Conservation (phyloP, 1,140 invertebrate genomes). For the Cyclina sinensis region DNA sequence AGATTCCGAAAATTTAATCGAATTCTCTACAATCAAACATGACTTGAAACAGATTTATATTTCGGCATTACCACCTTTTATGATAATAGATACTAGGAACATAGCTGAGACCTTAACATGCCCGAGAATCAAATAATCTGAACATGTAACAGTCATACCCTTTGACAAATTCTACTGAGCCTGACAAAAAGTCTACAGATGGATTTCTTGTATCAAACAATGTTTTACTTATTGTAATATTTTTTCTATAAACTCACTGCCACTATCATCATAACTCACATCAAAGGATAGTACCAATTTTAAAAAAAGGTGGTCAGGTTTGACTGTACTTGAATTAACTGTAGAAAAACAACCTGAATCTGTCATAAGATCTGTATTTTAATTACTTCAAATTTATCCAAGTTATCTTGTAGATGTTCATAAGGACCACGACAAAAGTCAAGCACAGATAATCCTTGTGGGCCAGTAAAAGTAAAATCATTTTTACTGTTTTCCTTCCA, state of each 20-base stretch:
- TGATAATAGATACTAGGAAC: no score
- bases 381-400: conserved; percentile 1
- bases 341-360: background rate
- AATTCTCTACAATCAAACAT: no score
- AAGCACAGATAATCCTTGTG: conserved; percentile 1
- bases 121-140: no score
- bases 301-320: conserved; percentile 40
- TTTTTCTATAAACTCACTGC: background rate
- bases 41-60: no score
- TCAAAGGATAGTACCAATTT: background rate
- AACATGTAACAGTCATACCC: no score
- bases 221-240: background rate
- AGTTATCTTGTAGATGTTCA: background rate
- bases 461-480: conserved; percentile 20
- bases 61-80: no score
- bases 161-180: no score
- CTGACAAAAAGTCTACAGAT: background rate
- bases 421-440: conserved; percentile 20
- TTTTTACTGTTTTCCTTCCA: no score
- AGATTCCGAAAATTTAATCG: no score
- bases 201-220: background rate
- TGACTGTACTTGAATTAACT: background rate
- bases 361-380: background rate
- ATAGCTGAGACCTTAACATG: no score
- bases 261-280: background rate